phyloP scores from a whole-genome alignment of 2,113 vertebrate genomes.

The Felis chaus region DNA sequence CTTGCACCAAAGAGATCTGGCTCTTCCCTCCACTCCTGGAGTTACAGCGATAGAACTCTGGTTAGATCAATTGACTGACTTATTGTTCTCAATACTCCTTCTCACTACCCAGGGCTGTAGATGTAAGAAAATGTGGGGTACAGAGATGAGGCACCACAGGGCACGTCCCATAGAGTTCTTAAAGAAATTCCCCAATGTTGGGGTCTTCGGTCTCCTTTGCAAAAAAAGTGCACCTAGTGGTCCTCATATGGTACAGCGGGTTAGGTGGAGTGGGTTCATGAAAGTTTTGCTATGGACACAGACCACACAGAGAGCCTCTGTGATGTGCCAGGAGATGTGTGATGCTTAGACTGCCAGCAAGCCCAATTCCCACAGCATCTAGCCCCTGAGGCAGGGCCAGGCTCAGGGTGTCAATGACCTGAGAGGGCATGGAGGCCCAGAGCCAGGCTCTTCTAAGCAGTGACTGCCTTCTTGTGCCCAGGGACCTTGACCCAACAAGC shows the following conservation, averaged over 20 bases:
- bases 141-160: neutral
- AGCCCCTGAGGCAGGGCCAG: neutral
- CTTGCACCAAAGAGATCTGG: neutral
- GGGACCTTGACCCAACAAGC: neutral
- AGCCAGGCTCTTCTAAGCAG: neutral
- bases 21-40: neutral
- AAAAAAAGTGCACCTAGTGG: neutral
- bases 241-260: neutral
- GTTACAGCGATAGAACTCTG: neutral
- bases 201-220: neutral
- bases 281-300: neutral
- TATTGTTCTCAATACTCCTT: neutral
- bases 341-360: neutral
- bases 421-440: neutral
- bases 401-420: neutral
- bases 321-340: neutral
- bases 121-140: neutral
- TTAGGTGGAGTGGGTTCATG: neutral
- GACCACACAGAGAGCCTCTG: neutral
- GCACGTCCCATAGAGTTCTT: neutral
- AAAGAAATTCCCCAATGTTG: neutral
- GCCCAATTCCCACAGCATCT: neutral
- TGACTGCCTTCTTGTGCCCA: neutral
- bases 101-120: neutral
- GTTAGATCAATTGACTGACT: neutral